These are phyloP conservation scores for Phaethon lepturus DNA, from an alignment of 2,113 vertebrate species.

Conservation along the genomic window DNA sequence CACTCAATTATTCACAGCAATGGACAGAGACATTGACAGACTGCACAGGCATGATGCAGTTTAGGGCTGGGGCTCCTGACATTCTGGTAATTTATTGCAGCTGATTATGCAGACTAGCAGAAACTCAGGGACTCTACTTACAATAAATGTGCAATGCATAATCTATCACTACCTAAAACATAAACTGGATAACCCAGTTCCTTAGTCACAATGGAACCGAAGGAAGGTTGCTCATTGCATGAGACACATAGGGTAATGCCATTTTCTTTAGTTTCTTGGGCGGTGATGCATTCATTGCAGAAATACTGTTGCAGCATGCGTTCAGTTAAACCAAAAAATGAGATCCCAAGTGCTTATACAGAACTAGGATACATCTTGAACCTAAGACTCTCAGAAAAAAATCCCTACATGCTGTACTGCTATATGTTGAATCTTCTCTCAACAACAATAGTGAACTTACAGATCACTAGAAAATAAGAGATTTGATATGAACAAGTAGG, in stretches of 20 bases:
- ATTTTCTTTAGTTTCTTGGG: neutral
- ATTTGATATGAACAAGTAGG: neutral
- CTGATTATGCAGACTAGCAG: slow-evolving; percentile 31
- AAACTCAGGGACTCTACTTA: slow-evolving; percentile 24
- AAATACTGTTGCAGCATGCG: neutral
- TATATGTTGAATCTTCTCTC: neutral
- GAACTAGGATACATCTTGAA: neutral
- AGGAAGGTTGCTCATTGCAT: neutral
- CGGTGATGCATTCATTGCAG: neutral
- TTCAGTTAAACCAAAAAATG: neutral
- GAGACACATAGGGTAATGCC: neutral
- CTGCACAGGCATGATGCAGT: slow-evolving; percentile 39
- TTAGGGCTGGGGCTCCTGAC: neutral
- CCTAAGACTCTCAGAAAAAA: neutral
- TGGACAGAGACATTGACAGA: slow-evolving; percentile 73
- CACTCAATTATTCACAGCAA: slow-evolving; percentile 78
- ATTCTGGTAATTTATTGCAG: slow-evolving; percentile 42
- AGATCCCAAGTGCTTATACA: neutral
- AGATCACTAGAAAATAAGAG: neutral
- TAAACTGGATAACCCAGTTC: slow-evolving; percentile 30
- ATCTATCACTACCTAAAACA: slow-evolving; percentile 43
- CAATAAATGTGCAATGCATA: slow-evolving; percentile 24
- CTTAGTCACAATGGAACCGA: neutral
- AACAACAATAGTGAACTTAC: neutral
- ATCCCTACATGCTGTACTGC: neutral